These are phyloP conservation scores for Xanthorhoe designata DNA, from an alignment of 2,888 invertebrate genomes.

Conservation along the genomic window DNA sequence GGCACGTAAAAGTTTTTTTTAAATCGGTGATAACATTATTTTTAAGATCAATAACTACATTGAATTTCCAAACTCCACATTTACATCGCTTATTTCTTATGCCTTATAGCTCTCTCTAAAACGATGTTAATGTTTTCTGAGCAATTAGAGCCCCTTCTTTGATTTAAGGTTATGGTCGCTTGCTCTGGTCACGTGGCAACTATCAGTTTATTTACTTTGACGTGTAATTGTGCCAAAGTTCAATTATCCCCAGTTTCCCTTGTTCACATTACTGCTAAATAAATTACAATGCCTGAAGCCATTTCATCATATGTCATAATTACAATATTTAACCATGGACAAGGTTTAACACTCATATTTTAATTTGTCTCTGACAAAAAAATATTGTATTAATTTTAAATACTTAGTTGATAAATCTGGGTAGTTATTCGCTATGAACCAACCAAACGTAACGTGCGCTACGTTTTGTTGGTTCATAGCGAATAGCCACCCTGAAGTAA, in stretches of 20 bases:
- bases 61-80: too few species aligned
- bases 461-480: neutral
- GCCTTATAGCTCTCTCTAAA: slow-evolving; percentile 51
- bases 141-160: slow-evolving; percentile 81
- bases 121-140: slow-evolving; percentile 77
- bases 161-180: slow-evolving; percentile 80
- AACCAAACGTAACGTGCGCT: too few species aligned
- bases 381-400: too few species aligned
- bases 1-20: too few species aligned
- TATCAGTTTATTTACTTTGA: slow-evolving; percentile 79
- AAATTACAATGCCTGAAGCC: neutral
- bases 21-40: too few species aligned
- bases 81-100: slow-evolving; percentile 32
- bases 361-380: too few species aligned
- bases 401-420: too few species aligned
- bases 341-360: too few species aligned
- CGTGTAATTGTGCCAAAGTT: slow-evolving; percentile 67
- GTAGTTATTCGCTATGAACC: too few species aligned
- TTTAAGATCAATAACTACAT: too few species aligned
- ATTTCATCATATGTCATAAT: neutral
- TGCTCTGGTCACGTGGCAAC: slow-evolving; percentile 76
- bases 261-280: slow-evolving; percentile 2
- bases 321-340: too few species aligned
- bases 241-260: slow-evolving; percentile 44
- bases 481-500: neutral